Evolutionary conservation across 2,113 vertebrate genomes (phyloP).

Genomic region (Pagrus major): DNA sequence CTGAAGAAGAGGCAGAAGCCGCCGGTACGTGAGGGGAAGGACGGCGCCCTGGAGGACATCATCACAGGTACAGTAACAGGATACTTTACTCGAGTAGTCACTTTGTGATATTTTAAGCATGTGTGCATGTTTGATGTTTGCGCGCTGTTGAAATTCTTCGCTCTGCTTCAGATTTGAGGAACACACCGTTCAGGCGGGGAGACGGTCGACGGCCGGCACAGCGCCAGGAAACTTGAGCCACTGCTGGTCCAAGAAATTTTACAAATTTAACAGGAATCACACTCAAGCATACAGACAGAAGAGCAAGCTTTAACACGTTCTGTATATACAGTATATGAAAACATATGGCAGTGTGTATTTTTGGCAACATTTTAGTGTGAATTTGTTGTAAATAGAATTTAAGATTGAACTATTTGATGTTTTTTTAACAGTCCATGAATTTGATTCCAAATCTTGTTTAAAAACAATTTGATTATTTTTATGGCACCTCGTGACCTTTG

Average conservation of each 20-base stretch:
- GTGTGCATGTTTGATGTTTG: not conserved
- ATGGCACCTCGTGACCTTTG: not conserved
- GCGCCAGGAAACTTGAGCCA: conserved; percentile 82
- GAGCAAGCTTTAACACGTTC: not conserved
- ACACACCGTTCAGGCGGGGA: conserved; percentile 90
- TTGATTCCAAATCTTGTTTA: conserved; percentile 25
- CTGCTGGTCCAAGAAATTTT: conserved; percentile 65
- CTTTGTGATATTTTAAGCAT: not conserved
- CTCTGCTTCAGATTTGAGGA: conserved; percentile 88
- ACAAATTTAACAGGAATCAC: conserved; percentile 25
- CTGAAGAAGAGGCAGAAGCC: conserved; percentile 97
- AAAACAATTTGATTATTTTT: not conserved
- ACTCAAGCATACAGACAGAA: conserved; percentile 31
- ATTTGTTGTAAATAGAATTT: conserved; percentile 70
- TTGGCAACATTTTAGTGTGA: conserved; percentile 13
- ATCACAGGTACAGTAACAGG: conserved; percentile 89
- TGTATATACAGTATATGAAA: conserved; percentile 57
- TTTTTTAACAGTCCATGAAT: conserved; percentile 33
- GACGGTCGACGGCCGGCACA: conserved; percentile 87
- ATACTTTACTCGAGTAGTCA: not conserved
- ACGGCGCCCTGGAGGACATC: conserved; percentile 96
- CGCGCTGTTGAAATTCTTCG: not conserved
- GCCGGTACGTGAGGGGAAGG: conserved; percentile 92
- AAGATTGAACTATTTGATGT: conserved; percentile 26
- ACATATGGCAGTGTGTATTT: conserved; percentile 27